phyloP scores from a whole-genome alignment of 2,888 invertebrate genomes.

The Hyalella azteca region DNA sequence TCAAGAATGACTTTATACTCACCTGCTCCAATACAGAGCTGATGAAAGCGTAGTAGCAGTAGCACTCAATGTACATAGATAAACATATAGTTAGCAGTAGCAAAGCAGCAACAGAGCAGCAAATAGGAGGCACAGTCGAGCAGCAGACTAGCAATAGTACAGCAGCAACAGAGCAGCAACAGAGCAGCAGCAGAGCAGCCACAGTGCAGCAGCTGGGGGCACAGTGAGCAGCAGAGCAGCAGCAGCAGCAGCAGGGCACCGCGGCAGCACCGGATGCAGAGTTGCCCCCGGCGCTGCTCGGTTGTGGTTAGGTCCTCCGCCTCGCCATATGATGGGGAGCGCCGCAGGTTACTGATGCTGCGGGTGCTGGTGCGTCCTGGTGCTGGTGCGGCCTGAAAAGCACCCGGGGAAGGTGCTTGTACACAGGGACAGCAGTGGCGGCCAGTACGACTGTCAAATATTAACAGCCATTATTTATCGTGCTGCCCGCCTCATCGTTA shows the following conservation, averaged over 20 bases:
- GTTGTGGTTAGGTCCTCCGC: neutral
- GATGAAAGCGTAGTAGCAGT: too few species aligned
- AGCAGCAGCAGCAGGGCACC: too few species aligned
- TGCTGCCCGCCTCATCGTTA: too few species aligned
- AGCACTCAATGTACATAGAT: too few species aligned
- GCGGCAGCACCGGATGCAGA: conserved; percentile 13
- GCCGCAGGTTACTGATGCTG: neutral
- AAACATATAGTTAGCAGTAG: too few species aligned
- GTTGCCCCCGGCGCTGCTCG: neutral
- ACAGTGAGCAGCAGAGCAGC: neutral
- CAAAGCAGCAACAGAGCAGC: neutral
- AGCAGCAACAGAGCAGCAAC: neutral
- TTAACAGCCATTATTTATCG: too few species aligned
- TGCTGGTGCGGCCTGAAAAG: too few species aligned
- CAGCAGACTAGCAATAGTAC: neutral
- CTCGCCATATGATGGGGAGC: neutral
- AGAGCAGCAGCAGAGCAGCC: neutral
- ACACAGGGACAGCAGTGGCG: too few species aligned
- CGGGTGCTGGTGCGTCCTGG: neutral
- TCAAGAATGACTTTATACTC: too few species aligned
- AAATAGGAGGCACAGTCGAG: neutral
- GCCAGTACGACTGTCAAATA: too few species aligned
- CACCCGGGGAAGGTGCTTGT: too few species aligned
- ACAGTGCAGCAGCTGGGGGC: neutral
- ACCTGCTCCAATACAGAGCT: too few species aligned